These are phyloP conservation scores for Columba guinea DNA, from an alignment of 2,797 vertebrate genomes.

Conservation along the genomic window DNA sequence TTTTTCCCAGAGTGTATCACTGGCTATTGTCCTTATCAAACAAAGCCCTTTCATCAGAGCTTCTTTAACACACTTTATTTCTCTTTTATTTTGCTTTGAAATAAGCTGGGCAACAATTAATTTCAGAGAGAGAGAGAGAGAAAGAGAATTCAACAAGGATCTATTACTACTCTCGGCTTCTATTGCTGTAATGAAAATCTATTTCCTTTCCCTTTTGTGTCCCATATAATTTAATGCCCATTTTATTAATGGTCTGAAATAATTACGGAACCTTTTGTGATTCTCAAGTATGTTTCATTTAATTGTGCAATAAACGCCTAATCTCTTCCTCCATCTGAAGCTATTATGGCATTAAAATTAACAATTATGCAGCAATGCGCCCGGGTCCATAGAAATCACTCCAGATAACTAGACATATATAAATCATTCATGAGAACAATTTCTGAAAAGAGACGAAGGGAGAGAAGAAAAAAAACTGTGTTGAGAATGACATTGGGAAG, in stretches of 20 bases:
- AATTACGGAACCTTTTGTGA: constrained; percentile 99
- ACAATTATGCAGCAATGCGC: constrained; percentile 99
- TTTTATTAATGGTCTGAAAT: constrained; percentile 99
- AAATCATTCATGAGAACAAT: constrained; percentile 99
- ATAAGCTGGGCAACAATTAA: constrained; percentile 99
- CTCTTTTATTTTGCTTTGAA: constrained; percentile 99
- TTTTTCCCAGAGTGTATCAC: constrained; percentile 87
- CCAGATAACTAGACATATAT: constrained; percentile 99
- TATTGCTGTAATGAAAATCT: constrained; percentile 99
- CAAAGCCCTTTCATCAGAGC: constrained; percentile 86
- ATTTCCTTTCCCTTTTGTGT: constrained; percentile 99
- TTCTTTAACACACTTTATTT: constrained; percentile 90
- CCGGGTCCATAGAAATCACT: constrained; percentile 99
- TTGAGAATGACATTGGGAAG: constrained; percentile 98
- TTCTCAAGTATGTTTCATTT: constrained; percentile 99
- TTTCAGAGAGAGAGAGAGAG: constrained; percentile 94
- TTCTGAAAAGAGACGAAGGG: constrained; percentile 87
- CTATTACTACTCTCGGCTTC: constrained; percentile 99
- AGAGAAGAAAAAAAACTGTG: constrained; percentile 79
- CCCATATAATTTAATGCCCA: constrained; percentile 99
- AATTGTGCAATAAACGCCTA: constrained; percentile 99
- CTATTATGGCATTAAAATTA: constrained; percentile 99
- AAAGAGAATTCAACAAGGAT: constrained; percentile 99
- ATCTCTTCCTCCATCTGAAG: constrained; percentile 99
- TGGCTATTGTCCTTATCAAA: constrained; percentile 86